These are phyloP conservation scores for Spilosoma lubricipeda DNA, from an alignment of 2,888 invertebrate genomes.

Conservation along the genomic window DNA sequence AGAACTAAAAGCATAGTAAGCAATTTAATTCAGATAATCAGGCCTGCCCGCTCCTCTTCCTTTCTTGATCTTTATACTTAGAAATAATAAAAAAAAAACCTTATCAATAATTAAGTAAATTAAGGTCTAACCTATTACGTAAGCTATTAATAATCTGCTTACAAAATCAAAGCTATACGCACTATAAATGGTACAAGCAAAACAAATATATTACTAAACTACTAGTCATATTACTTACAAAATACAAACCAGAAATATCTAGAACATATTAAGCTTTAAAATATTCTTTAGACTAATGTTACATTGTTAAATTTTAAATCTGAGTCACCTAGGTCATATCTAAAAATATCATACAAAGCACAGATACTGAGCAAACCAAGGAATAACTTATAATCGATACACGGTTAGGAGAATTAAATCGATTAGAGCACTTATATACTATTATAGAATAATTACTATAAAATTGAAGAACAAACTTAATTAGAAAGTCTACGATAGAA, in stretches of 20 bases:
- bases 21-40: too few species aligned
- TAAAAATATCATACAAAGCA: slow-evolving; percentile 9
- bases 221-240: not conserved
- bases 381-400: slow-evolving; percentile 12
- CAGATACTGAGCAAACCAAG: not conserved
- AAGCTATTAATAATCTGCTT: not conserved
- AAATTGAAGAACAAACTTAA: not conserved
- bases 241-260: not conserved
- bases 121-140: not conserved
- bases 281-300: not conserved
- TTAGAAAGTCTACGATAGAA: not conserved
- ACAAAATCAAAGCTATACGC: not conserved
- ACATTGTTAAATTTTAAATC: slow-evolving; percentile 1
- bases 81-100: not conserved
- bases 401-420: slow-evolving; percentile 2
- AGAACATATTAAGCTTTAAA: not conserved
- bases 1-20: too few species aligned
- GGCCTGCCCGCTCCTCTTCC: too few species aligned
- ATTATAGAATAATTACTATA: not conserved
- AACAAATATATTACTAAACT: not conserved
- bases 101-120: not conserved
- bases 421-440: slow-evolving; percentile 1
- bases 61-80: not conserved
- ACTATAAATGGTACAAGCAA: not conserved
- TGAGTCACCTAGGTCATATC: slow-evolving; percentile 17